Base-by-base conservation (phyloP, 2,113 vertebrate species). In the Phyllopteryx taeniolatus region DNA sequence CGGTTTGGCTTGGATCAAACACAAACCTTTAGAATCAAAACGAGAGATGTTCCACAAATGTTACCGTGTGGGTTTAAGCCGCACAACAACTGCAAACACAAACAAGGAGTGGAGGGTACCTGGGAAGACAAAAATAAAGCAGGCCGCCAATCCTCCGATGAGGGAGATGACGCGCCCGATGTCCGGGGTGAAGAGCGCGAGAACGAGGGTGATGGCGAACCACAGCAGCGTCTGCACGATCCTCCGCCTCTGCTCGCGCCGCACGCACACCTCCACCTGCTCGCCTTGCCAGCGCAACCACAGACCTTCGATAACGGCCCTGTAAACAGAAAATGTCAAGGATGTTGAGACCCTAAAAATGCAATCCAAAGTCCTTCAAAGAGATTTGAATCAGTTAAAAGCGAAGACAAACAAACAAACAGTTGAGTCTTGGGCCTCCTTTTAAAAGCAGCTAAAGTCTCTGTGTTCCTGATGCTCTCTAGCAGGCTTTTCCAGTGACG, bases 91-190 rank as follows among this genome's bases (percentile, higher is more conserved):
- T 2, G 0, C 60, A 61, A 33, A 1, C 5, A 0, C 22, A 6
- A 13, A 73, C 1, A 6, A 35, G 31, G 22, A 71, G 2, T 2
- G 33, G 33, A 10, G 57, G 1, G 70, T 74, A 98, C 97, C 97
- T 91, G 97, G 97, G 80, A 99, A 98, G 80, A 98, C 87, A 0
- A 98, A 97, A 83, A 99, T 98, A 85, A 99, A 99, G 90, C 96
- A 96, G 82, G 98, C 97, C 0, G 98, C 98, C 82, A 99, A 91
- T 62, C 97, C 98, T 54, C 98, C 98, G 0, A 98, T 95, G 79
- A 99, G 91, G 0, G 98, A 95, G 88, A 99, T 99, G 80, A 99
- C 97, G 69, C 95, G 94, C 59, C 97, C 98, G 0, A 99, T 99
- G 71, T 99, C 98, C 0, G 96, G 97, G 86, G 95, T 99, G 91